Evolutionary conservation across 2,797 vertebrate species (phyloP).

Genomic region (Rhinichthys osculus): DNA sequence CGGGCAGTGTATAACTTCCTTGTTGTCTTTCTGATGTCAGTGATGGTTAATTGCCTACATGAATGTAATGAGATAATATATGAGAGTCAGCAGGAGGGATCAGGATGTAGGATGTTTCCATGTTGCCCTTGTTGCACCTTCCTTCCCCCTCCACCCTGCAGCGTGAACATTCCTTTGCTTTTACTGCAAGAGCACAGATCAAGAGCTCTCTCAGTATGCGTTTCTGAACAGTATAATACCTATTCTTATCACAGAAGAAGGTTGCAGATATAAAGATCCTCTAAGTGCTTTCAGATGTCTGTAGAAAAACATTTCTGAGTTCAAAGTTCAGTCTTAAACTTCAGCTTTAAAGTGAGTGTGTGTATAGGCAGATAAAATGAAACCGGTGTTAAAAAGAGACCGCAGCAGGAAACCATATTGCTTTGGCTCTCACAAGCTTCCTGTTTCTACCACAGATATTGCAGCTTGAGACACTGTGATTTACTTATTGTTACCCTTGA

Average conservation of each 20-base stretch:
- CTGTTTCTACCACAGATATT: conserved; percentile 61
- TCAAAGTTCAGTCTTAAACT: conserved; percentile 38
- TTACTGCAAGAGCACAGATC: conserved; percentile 16
- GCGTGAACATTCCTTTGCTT: conserved; percentile 22
- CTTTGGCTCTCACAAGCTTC: conserved; percentile 60
- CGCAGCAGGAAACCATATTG: conserved; percentile 67
- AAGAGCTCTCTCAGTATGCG: background rate
- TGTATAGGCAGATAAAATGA: conserved; percentile 24
- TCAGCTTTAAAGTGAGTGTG: conserved; percentile 24
- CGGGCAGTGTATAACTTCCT: background rate
- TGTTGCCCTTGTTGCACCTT: conserved; percentile 17
- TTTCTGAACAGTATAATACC: background rate
- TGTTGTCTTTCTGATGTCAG: background rate
- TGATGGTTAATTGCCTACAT: background rate
- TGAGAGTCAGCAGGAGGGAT: background rate
- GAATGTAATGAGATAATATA: conserved; percentile 23
- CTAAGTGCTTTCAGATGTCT: conserved; percentile 29
- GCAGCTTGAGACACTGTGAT: conserved; percentile 37
- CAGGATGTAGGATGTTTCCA: conserved; percentile 28
- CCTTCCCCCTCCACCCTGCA: conserved; percentile 23
- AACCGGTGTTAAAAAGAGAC: conserved; percentile 47
- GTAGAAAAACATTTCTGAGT: conserved; percentile 31
- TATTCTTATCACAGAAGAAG: conserved; percentile 15
- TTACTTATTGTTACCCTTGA: conserved; percentile 35
- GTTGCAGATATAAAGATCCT: conserved; percentile 1